Evolutionary conservation across 1,140 invertebrate genomes (phyloP), one percentile per base, ranked within the genome.

Genomic region (Sitodiplosis mosellana): DNA sequence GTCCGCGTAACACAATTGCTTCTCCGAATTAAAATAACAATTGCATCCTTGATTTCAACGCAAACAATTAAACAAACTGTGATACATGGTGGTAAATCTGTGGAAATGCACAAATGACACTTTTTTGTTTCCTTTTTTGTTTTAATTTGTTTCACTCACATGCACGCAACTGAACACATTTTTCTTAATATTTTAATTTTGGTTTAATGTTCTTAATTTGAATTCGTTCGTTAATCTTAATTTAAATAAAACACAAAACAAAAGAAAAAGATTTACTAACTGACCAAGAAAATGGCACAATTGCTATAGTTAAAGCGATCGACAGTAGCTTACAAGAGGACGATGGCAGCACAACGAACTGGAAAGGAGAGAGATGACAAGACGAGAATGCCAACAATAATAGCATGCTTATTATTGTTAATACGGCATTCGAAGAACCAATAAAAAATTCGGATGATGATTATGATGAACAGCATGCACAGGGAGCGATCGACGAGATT

Each of bases 371-470:
- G 46, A 64, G 62, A 64, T 64, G 62, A 64, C 62, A 63, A 59
- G 59, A 60, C 54, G 54, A 60, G 55, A 64, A 59, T 51, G 59
- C 62, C 58, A 62, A 53, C 51, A 61, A 64, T 56, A 63, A 64
- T 54, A 64, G 63, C 49, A 60, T 57, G 19, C 58, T 63, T 47
- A 59, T 64, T 61, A 64, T 64, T 50, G 61, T 63, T 46, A 27
- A 27, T 27, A 27, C 27, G 27, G 27, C 27, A 27, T 27, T 22
- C 43, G 22, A 43, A 18, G 41, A 45, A 27, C 27, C 43, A 15
- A 7, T 27, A 27, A 45, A 15, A 27, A 27, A 45, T 22, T 27
- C 43, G 27, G 22, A 14, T 7, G 14, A 14, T 27, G 14, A 33
- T 44, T 5, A 15, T 21, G 42, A 44, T 44, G 4, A 22, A 19